A percentile compares a stretch with the other conserved stretches of the same genome.
Conservation (phyloP, 2,888 invertebrate species). For the Sinodicranocentrus sp. region DNA sequence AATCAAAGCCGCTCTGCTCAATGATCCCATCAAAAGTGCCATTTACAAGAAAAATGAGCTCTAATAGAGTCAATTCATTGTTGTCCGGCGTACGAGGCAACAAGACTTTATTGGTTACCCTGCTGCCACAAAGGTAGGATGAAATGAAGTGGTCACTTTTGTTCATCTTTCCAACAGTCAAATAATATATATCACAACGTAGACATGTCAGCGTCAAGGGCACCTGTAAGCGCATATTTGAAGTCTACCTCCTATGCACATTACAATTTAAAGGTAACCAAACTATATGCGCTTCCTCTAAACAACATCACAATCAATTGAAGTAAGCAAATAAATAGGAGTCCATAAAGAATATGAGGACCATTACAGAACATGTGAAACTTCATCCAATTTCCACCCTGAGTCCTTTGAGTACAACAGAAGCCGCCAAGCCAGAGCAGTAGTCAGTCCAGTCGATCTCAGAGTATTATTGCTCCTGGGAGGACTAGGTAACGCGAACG, state of each 20-base stretch:
- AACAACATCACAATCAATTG: background rate
- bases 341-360: constrained; percentile 14
- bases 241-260: too few relatives aligned
- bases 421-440: constrained; percentile 51
- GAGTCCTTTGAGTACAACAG: constrained; percentile 52
- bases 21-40: constrained; percentile 70
- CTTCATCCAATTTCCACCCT: constrained; percentile 38
- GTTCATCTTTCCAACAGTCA: too few relatives aligned
- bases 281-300: too few relatives aligned
- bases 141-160: constrained; percentile 45
- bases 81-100: background rate
- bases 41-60: constrained; percentile 72
- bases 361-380: constrained; percentile 29
- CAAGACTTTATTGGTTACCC: background rate
- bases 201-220: too few relatives aligned
- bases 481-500: too few relatives aligned
- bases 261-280: too few relatives aligned
- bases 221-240: too few relatives aligned
- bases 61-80: constrained; percentile 65
- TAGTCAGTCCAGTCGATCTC: too few relatives aligned
- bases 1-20: constrained; percentile 39
- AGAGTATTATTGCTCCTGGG: too few relatives aligned
- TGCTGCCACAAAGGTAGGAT: background rate
- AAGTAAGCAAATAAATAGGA: constrained; percentile 3
- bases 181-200: too few relatives aligned